Evolutionary conservation across 2,888 invertebrate genomes (phyloP), one percentile per base, ranked within the genome.

Genomic region (Acleris cristana): DNA sequence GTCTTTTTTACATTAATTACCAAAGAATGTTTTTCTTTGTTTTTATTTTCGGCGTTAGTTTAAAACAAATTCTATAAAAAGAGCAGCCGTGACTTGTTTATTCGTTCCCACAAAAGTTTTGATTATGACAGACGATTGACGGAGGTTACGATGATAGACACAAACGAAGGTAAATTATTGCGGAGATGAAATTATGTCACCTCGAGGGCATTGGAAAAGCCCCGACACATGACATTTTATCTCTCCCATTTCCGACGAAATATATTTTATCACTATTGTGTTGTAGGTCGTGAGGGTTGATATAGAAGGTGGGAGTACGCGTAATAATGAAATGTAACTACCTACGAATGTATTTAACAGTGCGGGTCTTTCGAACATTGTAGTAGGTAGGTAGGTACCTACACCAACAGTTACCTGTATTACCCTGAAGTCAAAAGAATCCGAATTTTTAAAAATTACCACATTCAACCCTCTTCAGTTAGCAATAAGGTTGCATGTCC

Each of bases 81-180:
- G 51, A 60, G 59, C 21, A 40, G 51, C n/a, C 10, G 8, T 44
- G 57, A 70, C 44, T 59, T 44, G 45, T 52, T 30, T 21, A 54
- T 40, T 40, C 8, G 16, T 16, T 65, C 56, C 49, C 53, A 23
- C 54, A n/a, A 51, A 64, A 51, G 57, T 57, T 30, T 64, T 23
- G 52, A 57, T 34, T 49, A 52, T 61, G 52, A 66, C 61, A 66
- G 65, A 49, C 44, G 61, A 66, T 61, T 66, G 65, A 66, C 52
- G 52, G 30, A 61, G 65, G 65, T 66, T 56, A 61, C 56, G 60
- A 66, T 55, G 59, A 59, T 34, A 48, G 55, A 61, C 49, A 51
- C 16, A 55, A 40, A 65, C 44, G 65, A 55, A 60, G 60, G 60
- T 65, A 60, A 44, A 66, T 51, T 30, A 61, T 51, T 52, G 56